phyloP scores from a whole-genome alignment of 2,113 vertebrate species.

The Neoarius graeffei region DNA sequence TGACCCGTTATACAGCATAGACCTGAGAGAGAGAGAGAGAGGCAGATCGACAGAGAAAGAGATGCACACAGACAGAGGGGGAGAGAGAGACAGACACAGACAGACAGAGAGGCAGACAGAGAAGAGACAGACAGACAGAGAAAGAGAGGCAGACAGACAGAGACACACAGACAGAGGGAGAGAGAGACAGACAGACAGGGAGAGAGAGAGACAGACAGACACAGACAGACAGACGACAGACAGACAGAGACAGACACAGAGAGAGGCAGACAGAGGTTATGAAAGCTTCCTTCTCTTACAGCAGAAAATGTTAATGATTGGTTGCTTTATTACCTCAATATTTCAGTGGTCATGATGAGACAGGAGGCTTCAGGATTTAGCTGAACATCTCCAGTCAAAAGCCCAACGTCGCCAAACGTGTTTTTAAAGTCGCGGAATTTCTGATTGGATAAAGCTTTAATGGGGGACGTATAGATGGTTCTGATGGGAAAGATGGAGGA shows the following conservation, averaged over 20 bases:
- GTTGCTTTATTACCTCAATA: slow-evolving; percentile 78
- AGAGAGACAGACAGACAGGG: background rate
- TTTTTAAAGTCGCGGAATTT: slow-evolving; percentile 90
- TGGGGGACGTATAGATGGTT: slow-evolving; percentile 90
- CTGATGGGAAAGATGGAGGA: slow-evolving; percentile 61
- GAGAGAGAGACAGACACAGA: background rate
- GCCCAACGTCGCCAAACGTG: slow-evolving; percentile 87
- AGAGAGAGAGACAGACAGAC: no score
- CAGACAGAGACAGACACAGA: no score
- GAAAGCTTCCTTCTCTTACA: background rate
- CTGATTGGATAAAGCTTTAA: slow-evolving; percentile 93
- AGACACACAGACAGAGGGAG: no score
- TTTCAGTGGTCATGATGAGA: slow-evolving; percentile 95
- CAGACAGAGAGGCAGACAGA: no score
- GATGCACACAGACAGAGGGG: background rate
- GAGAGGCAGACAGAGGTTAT: background rate
- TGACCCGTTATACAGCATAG: slow-evolving; percentile 91
- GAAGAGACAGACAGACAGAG: background rate
- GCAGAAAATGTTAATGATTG: background rate
- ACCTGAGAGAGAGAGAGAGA: slow-evolving; percentile 67
- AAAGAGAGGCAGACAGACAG: no score
- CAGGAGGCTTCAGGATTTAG: slow-evolving; percentile 86
- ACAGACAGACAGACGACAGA: no score
- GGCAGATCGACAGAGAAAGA: background rate
- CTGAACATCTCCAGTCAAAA: slow-evolving; percentile 89